Evolutionary conservation across 1,140 invertebrate genomes (phyloP).

Genomic region (Pemphigus obesinymphae): DNA sequence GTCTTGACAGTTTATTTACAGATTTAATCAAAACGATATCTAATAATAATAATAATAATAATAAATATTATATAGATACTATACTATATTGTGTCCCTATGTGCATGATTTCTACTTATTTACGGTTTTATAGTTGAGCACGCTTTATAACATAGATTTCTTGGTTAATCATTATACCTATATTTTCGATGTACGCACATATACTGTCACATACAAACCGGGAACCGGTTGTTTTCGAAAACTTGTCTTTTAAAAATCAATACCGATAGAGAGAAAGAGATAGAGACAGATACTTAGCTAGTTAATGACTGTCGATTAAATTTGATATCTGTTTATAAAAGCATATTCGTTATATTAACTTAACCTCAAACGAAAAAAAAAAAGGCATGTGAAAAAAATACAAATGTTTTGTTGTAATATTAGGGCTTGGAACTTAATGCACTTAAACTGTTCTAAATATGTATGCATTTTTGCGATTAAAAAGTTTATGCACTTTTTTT

Average conservation of each 20-base stretch:
- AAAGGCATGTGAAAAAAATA: too few species aligned
- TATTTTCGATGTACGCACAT: slow-evolving; percentile 11
- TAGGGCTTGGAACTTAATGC: too few species aligned
- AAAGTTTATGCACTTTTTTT: too few species aligned
- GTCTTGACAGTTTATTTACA: slow-evolving; percentile 2
- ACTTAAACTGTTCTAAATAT: too few species aligned
- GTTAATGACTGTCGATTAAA: slow-evolving; percentile 5
- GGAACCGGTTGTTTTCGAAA: slow-evolving; percentile 37
- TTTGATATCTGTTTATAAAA: background rate
- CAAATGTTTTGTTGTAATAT: too few species aligned
- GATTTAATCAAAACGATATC: background rate
- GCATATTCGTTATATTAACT: too few species aligned
- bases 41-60: slow-evolving; percentile 12
- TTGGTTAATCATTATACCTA: slow-evolving; percentile 25
- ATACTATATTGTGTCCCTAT: background rate
- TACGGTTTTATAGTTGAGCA: slow-evolving; percentile 12
- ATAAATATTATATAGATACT: background rate
- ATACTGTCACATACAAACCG: background rate
- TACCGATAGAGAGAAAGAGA: background rate
- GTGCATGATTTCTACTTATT: slow-evolving; percentile 17
- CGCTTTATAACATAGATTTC: slow-evolving; percentile 11
- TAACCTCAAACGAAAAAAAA: background rate
- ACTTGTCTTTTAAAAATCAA: slow-evolving; percentile 22
- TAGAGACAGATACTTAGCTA: background rate
- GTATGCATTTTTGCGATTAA: too few species aligned